phyloP scores from a whole-genome alignment of 2,797 vertebrate species.

The Cuniculus paca region DNA sequence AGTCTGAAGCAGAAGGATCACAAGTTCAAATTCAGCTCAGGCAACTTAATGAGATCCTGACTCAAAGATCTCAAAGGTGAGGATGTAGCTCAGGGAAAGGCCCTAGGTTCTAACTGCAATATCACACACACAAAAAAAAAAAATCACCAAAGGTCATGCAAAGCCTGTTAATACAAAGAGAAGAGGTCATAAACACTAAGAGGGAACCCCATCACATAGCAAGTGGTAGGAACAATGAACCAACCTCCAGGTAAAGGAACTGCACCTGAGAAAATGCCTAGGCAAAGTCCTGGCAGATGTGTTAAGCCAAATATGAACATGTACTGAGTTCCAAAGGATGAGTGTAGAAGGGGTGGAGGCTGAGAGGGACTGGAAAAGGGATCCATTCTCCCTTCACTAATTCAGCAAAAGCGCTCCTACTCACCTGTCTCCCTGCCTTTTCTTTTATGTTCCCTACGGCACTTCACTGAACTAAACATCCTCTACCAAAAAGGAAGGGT shows the following conservation, averaged over 20 bases:
- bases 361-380: background rate
- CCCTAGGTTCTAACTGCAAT: background rate
- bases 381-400: background rate
- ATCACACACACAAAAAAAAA: background rate
- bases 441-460: background rate
- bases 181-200: background rate
- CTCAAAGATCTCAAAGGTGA: background rate
- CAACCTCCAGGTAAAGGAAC: background rate
- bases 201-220: background rate
- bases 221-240: background rate
- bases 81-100: background rate
- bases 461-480: background rate
- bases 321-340: background rate
- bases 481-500: background rate
- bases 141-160: background rate
- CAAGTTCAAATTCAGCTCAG: background rate
- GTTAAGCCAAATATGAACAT: background rate
- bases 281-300: background rate
- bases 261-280: constrained; percentile 3
- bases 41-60: background rate
- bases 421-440: background rate
- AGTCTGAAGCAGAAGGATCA: background rate
- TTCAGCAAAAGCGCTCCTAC: background rate
- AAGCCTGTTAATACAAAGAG: background rate
- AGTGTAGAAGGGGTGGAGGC: background rate